Percentiles rank a stretch among this genome's conserved stretches.
phyloP scores from a whole-genome alignment of 2,797 vertebrate genomes.

The Diplodus sargus region DNA sequence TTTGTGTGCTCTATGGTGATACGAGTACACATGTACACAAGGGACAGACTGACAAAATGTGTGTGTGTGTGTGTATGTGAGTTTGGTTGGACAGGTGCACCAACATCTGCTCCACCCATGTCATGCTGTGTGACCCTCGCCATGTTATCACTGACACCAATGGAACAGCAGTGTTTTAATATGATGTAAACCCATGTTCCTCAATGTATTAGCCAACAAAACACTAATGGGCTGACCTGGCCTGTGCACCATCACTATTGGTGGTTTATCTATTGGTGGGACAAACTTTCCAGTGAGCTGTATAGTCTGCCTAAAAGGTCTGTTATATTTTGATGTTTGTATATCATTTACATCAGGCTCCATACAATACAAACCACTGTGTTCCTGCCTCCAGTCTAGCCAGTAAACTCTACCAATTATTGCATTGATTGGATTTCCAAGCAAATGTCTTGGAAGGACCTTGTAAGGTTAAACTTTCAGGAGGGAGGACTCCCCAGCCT shows the following conservation, averaged over 20 bases:
- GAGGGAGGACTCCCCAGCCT: slow-evolving; percentile 31
- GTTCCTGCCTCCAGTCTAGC: neutral
- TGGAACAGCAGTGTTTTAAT: slow-evolving; percentile 19
- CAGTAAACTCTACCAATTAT: slow-evolving; percentile 38
- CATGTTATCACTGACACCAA: slow-evolving; percentile 10
- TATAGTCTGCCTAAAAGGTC: slow-evolving; percentile 12
- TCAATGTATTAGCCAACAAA: neutral
- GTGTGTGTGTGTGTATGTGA: neutral
- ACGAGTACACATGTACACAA: neutral
- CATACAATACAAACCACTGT: neutral
- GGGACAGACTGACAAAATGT: slow-evolving; percentile 31
- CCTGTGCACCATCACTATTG: neutral
- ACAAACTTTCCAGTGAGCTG: neutral
- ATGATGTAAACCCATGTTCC: slow-evolving; percentile 11
- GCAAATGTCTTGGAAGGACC: slow-evolving; percentile 46
- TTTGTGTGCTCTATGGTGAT: slow-evolving; percentile 21
- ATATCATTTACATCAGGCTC: slow-evolving; percentile 14
- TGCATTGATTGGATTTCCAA: slow-evolving; percentile 37
- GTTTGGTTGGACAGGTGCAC: slow-evolving; percentile 39
- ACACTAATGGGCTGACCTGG: neutral
- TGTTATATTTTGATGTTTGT: slow-evolving; percentile 2
- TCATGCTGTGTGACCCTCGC: slow-evolving; percentile 31
- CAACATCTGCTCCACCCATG: slow-evolving; percentile 54
- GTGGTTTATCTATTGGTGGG: neutral
- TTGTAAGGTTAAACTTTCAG: slow-evolving; percentile 51